Evolutionary conservation across 2,113 vertebrate species (phyloP), one percentile per base, ranked within the genome.

Genomic region (Chaetodon auriga): DNA sequence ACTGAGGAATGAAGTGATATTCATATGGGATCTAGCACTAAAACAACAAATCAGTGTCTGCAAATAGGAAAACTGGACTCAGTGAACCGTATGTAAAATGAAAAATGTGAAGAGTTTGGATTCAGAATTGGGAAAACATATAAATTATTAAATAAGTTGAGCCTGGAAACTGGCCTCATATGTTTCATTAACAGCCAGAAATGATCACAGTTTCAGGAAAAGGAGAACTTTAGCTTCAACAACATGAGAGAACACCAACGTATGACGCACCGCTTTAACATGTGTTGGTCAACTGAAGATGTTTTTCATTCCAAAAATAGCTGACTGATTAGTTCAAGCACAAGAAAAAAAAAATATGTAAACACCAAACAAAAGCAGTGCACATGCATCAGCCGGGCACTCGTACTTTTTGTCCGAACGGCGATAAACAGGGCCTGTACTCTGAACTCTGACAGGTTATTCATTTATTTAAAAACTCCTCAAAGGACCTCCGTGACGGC

Each of bases 231-330:
- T 5, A 38, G 38, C 38, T 61, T 81, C 25, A 57, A 57, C 14
- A 57, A 19, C 8, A 45, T 11, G 11, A 64, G 15, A 35, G 21
- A 74, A 72, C 10, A 68, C 18, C 43, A 18, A 14, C 16, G 25
- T 7, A 57, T 45, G 11, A 60, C 25, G 18, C 14, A 25, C 38
- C 51, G 4, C 54, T 64, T 49, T 18, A 74, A 48, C 19, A 68
- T 51, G 45, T 53, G 21, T 5, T 35, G 18, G 23, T 63, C 53
- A n/a, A 71, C 54, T 48, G 14, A 49, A 64, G 51, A 76, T 87
- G 57, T 87, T 86, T 82, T 83, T 80, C 53, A 78, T 72, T 85
- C 78, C 77, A 75, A 75, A 88, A 90, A 90, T 82, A 86, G 66
- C 74, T 43, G 65, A 48, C 36, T 41, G 48, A 63, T 69, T 5